Base-by-base conservation (phyloP, 2,113 vertebrate species). In the Phalacrocorax brasilianus region DNA sequence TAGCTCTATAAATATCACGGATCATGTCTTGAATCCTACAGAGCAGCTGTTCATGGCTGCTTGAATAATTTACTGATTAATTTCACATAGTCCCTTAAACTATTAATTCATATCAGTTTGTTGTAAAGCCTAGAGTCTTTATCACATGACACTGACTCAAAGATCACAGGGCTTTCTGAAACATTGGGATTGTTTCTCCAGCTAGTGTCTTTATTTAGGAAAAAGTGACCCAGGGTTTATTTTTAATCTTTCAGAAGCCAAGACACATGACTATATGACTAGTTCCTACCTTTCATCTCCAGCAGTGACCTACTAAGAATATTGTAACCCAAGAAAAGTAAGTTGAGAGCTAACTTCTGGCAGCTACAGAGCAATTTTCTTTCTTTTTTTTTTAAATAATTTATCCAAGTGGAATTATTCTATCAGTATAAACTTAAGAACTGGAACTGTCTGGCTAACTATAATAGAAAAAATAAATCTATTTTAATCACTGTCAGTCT, bases 1-100 rank as follows among this genome's bases (percentile, higher is more conserved):
- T 91, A 63, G 80, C 72, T 89, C 94, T 95, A 95, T 91, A 96
- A 97, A 95, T 97, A 95, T 66, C 66, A 49, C 68, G 73, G 61
- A 96, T 95, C 93, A 89, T 87, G 91, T 82, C 76, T 95, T 87
- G 94, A 85, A 89, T 96, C 93, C 87, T 94, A 92, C 93, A 89
- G 80, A 94, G 80, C 93, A 97, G 96, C 89, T 96, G 89, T 81
- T 91, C 93, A 72, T 82, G 74, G 66, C 45, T 92, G 32, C 75
- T 65, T 92, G 87, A 95, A 95, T 95, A 96, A 95, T 89, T 93
- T 96, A 63, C 73, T 87, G 80, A 85, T 72, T 89, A 91, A 95
- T 95, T 92, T 81, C 80, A 84, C 12, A 10, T 78, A 85, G 83
- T 82, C 76, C 66, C 62, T 92, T 56, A 75, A 95, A 75, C 70